A percentile compares a stretch with the other conserved stretches of the same genome.
These are phyloP conservation scores for Lophotis ruficrista DNA, from an alignment of 2,113 vertebrate species.

Conservation along the genomic window DNA sequence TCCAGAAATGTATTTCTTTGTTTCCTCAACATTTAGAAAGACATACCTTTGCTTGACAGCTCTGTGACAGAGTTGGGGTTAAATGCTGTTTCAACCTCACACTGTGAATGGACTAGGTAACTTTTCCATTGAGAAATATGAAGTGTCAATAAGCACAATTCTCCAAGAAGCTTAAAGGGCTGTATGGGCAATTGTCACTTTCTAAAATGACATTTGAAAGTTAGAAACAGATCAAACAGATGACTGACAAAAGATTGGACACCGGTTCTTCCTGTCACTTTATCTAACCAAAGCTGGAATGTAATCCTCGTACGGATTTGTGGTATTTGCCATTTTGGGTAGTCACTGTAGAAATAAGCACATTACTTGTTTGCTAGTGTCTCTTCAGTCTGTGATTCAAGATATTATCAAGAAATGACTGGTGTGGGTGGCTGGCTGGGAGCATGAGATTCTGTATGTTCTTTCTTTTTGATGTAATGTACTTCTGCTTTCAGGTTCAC, in stretches of 20 bases:
- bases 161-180: neutral
- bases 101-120: neutral
- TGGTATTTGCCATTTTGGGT: neutral
- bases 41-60: neutral
- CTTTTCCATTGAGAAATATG: neutral
- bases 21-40: neutral
- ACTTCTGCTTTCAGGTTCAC: slow-evolving; percentile 58
- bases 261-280: neutral
- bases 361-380: neutral
- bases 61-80: neutral
- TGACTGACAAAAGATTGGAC: neutral
- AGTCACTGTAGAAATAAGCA: neutral
- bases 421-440: neutral
- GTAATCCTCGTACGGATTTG: neutral
- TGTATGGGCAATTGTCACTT: neutral
- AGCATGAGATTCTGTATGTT: neutral
- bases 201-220: neutral
- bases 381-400: neutral
- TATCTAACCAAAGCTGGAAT: neutral
- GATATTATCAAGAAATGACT: neutral
- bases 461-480: neutral
- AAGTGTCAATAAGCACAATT: neutral
- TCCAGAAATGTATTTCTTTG: neutral
- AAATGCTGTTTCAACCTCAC: neutral
- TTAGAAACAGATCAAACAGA: neutral